These are phyloP conservation scores for Struthidea cinerea DNA, from an alignment of 2,113 vertebrate genomes.

Conservation along the genomic window DNA sequence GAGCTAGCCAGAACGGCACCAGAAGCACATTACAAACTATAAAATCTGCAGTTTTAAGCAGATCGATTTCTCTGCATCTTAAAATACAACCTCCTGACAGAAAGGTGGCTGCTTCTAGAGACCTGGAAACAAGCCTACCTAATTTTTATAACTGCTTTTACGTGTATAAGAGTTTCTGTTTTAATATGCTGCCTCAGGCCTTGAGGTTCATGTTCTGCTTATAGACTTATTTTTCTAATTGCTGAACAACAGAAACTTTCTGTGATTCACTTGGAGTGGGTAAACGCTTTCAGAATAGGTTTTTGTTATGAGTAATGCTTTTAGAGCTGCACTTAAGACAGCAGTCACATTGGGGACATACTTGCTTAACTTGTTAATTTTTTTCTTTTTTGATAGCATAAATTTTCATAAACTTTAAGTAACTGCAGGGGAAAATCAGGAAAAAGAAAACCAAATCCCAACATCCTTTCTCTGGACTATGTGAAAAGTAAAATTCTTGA, in stretches of 20 bases:
- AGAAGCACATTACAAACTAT: background rate
- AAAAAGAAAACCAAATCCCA: background rate
- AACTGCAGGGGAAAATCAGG: background rate
- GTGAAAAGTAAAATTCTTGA: background rate
- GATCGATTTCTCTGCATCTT: background rate
- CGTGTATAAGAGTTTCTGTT: background rate
- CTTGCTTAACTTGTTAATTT: background rate
- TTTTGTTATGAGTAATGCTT: background rate
- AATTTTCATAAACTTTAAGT: background rate
- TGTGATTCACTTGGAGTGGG: background rate
- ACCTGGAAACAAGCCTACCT: background rate
- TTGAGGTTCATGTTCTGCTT: background rate
- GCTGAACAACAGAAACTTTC: background rate
- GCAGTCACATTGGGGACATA: background rate
- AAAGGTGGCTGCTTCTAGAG: background rate
- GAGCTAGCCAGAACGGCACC: no score
- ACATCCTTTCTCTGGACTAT: background rate
- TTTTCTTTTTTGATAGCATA: background rate
- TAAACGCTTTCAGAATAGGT: background rate
- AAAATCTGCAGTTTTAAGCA: background rate
- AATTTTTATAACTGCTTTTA: background rate
- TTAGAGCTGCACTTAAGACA: background rate
- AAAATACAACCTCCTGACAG: background rate
- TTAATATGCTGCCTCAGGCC: background rate
- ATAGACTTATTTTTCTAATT: background rate